These are phyloP conservation scores for Pyrocephalus nanus DNA, from an alignment of 2,797 vertebrate genomes.

Conservation along the genomic window DNA sequence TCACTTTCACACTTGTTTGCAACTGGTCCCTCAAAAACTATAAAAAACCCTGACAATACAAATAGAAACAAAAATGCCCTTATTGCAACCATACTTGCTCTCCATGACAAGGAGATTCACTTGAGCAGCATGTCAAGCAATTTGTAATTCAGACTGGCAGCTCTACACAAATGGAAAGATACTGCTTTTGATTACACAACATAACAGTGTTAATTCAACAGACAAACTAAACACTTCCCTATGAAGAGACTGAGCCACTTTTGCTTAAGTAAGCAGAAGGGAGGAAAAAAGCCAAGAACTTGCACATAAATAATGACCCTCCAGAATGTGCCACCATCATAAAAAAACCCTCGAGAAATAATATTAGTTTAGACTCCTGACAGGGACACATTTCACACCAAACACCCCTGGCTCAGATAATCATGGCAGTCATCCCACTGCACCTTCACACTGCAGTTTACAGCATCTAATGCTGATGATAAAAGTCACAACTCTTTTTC, in stretches of 20 bases:
- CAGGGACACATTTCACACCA: not conserved
- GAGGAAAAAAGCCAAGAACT: not conserved
- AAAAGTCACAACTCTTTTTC: not conserved
- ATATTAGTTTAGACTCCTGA: not conserved
- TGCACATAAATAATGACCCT: not conserved
- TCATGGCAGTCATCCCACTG: rapidly evolving
- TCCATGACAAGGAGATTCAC: not conserved
- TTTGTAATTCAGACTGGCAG: not conserved
- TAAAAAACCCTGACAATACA: not conserved
- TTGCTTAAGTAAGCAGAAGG: not conserved
- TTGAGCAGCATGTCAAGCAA: not conserved
- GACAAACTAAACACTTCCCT: not conserved
- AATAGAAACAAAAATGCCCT: not conserved
- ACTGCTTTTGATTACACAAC: not conserved
- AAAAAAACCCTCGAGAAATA: not conserved
- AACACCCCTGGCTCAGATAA: not conserved
- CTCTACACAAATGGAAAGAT: not conserved
- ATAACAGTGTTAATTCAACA: not conserved
- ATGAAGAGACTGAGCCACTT: not conserved
- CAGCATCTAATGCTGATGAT: not conserved
- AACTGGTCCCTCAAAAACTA: not conserved
- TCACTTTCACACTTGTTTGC: not conserved
- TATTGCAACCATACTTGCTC: not conserved
- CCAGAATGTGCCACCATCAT: not conserved
- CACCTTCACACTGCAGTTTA: not conserved